Base-by-base conservation (phyloP, 2,797 vertebrate species). In the Syncerus caffer region DNA sequence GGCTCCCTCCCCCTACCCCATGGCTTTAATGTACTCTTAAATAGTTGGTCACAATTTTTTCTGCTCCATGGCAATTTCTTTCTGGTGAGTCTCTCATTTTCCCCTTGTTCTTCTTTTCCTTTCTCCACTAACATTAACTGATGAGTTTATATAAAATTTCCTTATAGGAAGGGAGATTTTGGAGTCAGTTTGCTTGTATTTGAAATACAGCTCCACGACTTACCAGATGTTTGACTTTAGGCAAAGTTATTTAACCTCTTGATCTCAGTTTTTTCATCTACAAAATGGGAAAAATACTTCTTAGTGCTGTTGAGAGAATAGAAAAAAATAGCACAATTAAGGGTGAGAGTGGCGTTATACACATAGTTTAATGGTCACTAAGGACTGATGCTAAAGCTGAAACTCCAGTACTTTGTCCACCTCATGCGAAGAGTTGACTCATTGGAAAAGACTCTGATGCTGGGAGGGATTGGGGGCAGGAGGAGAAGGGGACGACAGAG, bases 1-100 rank as follows among this genome's bases (percentile, higher is more conserved):
- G 67, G 31, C 14, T 60, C 58, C 6, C 7, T 2, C 17, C 3
- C 6, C 0, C 15, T 29, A 7, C 6, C 71, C 8, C 10, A 12
- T 0, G 12, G 23, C 38, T 86, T 79, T 78, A 62, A 62, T 31
- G 17, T n/a, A 51, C 50, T 51, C n/a, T 47, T 51, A 64, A 90
- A 62, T 82, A 79, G 53, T 87, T 79, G 47, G 34, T 62, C 55
- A 87, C 8, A 74, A 6, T 17, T 38, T 76, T 31, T 79, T 38
- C 45, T 85, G 51, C 7, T 38, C 62, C 53, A 21, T 7, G 13
- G 8, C 9, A 78, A 78, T 57, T 50, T 50, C 29, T 71, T 84
- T 57, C 80, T 74, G 3, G 4, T 6, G 51, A 45, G 16, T 51
- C 60, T 78, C 85, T 93, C 23, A 60, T 38, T n/a, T 93, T 51